A percentile compares a stretch with the other conserved stretches of the same genome.
These are phyloP conservation scores for Clarias fuscus DNA, from an alignment of 2,797 vertebrate genomes.

Conservation along the genomic window DNA sequence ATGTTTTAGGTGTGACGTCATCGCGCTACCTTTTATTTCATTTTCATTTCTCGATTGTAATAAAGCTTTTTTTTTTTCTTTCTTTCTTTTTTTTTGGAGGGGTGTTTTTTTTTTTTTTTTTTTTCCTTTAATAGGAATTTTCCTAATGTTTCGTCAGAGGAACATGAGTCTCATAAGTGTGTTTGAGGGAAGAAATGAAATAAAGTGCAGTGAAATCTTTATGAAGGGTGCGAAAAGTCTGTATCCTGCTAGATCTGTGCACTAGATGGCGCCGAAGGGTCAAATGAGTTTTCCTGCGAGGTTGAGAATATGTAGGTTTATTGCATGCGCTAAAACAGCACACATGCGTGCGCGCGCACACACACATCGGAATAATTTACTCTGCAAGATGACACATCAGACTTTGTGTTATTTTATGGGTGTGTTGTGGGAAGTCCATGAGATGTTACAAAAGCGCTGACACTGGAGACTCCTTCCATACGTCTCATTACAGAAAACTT, in stretches of 20 bases:
- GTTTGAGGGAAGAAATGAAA: not conserved
- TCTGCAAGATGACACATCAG: not conserved
- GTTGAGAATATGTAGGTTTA: not conserved
- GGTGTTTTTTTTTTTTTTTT: too few relatives aligned
- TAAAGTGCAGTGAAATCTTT: not conserved
- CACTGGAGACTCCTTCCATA: not conserved
- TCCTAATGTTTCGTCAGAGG: not conserved
- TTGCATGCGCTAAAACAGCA: not conserved
- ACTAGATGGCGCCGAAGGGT: not conserved
- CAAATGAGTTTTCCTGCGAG: not conserved
- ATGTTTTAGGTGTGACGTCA: not conserved
- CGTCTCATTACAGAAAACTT: not conserved
- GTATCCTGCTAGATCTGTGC: not conserved
- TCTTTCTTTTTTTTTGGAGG: not conserved
- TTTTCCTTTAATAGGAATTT: not conserved
- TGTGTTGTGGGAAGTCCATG: not conserved
- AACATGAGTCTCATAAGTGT: not conserved
- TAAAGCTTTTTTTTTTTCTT: not conserved
- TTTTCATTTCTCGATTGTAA: constrained; percentile 8
- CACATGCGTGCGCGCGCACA: too few relatives aligned
- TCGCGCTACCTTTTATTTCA: constrained; percentile 29
- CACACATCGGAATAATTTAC: not conserved
- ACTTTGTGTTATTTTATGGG: not conserved
- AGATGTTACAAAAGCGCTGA: not conserved
- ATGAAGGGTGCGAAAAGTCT: not conserved